Percentiles rank a stretch among this genome's conserved stretches.
These are phyloP conservation scores for Drosophila tanythrix DNA, from an alignment of 2,888 invertebrate genomes.

Conservation along the genomic window DNA sequence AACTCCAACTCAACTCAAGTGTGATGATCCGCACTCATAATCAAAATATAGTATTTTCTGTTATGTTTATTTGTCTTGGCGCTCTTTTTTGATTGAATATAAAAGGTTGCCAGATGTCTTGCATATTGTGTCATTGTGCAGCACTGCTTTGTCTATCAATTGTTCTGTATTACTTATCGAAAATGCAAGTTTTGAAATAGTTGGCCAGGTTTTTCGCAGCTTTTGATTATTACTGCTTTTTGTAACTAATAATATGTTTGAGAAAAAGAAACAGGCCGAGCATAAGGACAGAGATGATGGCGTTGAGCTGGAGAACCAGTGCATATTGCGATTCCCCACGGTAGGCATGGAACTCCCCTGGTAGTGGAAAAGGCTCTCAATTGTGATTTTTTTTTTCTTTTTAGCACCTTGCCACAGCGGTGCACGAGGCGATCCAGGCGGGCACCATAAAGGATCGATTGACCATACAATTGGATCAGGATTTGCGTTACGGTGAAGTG, in stretches of 20 bases:
- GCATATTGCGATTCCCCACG: conserved; percentile 91
- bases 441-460: conserved; percentile 94
- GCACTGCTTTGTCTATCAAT: conserved; percentile 10
- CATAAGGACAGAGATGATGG: conserved; percentile 83
- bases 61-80: conserved; percentile 1
- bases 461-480: conserved; percentile 93
- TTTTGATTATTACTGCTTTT: too few relatives aligned
- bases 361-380: not conserved
- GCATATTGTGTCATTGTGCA: not conserved
- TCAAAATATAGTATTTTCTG: not conserved
- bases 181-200: not conserved
- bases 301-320: conserved; percentile 93
- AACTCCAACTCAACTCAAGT: conserved; percentile 5
- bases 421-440: conserved; percentile 91
- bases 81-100: not conserved
- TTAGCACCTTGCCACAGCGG: conserved; percentile 90
- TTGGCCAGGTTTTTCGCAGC: not conserved
- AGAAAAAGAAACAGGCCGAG: conserved; percentile 81
- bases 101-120: conserved; percentile 26
- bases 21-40: conserved; percentile 5
- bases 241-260: conserved; percentile 71
- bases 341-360: conserved; percentile 81
- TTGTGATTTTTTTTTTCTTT: not conserved
- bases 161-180: conserved; percentile 11
- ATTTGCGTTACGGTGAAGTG: conserved; percentile 95